A percentile compares a stretch with the other conserved stretches of the same genome.
Evolutionary conservation across 2,113 vertebrate species (phyloP).

Genomic region (Arenaria interpres): DNA sequence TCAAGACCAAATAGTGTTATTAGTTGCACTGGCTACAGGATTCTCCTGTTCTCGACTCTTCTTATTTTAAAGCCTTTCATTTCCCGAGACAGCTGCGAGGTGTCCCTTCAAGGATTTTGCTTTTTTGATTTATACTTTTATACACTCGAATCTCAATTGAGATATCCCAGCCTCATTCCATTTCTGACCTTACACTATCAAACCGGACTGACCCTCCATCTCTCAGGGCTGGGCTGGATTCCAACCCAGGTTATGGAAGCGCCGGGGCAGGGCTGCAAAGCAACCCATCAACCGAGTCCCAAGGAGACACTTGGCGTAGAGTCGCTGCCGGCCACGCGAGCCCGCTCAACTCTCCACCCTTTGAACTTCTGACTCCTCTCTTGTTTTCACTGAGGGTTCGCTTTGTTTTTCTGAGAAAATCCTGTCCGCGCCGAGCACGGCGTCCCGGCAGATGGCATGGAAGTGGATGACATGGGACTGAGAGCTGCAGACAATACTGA

Average conservation of each 20-base stretch:
- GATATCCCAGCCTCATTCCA: slow-evolving; percentile 73
- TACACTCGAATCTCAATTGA: slow-evolving; percentile 67
- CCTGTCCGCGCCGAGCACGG: slow-evolving; percentile 33
- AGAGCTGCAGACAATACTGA: slow-evolving; percentile 26
- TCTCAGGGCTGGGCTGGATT: slow-evolving; percentile 72
- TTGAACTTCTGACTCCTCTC: slow-evolving; percentile 70
- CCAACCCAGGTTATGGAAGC: slow-evolving; percentile 70
- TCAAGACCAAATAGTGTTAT: background rate
- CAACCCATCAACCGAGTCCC: slow-evolving; percentile 67
- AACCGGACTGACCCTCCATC: slow-evolving; percentile 67
- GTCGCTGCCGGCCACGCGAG: slow-evolving; percentile 8
- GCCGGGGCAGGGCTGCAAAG: slow-evolving; percentile 68
- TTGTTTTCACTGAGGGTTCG: background rate
- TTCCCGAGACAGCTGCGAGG: slow-evolving; percentile 71
- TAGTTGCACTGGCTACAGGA: background rate
- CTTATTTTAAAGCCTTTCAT: slow-evolving; percentile 76
- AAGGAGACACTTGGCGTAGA: slow-evolving; percentile 61
- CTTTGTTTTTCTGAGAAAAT: slow-evolving; percentile 49
- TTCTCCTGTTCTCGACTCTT: slow-evolving; percentile 15
- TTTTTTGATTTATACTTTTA: slow-evolving; percentile 80
- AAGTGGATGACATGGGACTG: slow-evolving; percentile 31
- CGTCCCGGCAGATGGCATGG: slow-evolving; percentile 54
- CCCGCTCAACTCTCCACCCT: slow-evolving; percentile 63
- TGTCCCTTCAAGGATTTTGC: slow-evolving; percentile 78
- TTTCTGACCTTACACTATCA: slow-evolving; percentile 76